Evolutionary conservation across 2,113 vertebrate species (phyloP).

Genomic region (Sciurus niger): DNA sequence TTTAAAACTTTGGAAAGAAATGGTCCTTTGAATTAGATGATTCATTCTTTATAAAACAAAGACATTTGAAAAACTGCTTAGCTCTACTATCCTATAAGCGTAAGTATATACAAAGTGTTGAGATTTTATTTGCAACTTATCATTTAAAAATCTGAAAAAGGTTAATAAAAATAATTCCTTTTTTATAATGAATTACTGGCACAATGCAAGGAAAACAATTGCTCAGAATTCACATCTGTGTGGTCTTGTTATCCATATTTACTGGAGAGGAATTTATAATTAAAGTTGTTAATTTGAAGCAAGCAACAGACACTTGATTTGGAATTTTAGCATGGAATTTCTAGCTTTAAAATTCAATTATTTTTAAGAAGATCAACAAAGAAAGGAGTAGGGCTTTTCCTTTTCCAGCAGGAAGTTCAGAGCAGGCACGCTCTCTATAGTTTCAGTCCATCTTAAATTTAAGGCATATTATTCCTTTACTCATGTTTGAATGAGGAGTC

Average conservation of each 20-base stretch:
- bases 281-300: neutral
- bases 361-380: neutral
- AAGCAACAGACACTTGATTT: neutral
- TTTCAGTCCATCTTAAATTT: neutral
- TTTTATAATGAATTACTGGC: neutral
- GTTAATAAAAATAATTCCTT: neutral
- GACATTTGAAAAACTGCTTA: neutral
- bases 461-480: neutral
- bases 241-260: neutral
- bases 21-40: neutral
- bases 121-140: neutral
- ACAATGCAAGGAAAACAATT: neutral
- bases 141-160: neutral
- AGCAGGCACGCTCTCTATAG: neutral
- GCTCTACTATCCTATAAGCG: neutral
- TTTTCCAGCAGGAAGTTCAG: neutral
- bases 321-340: neutral
- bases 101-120: neutral
- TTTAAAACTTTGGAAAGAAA: neutral
- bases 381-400: neutral
- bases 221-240: accelerated
- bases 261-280: neutral
- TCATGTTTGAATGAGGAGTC: neutral
- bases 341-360: neutral
- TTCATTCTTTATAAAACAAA: neutral